Evolutionary conservation across 1,140 invertebrate genomes (phyloP).

Genomic region (Heliconius melpomene): DNA sequence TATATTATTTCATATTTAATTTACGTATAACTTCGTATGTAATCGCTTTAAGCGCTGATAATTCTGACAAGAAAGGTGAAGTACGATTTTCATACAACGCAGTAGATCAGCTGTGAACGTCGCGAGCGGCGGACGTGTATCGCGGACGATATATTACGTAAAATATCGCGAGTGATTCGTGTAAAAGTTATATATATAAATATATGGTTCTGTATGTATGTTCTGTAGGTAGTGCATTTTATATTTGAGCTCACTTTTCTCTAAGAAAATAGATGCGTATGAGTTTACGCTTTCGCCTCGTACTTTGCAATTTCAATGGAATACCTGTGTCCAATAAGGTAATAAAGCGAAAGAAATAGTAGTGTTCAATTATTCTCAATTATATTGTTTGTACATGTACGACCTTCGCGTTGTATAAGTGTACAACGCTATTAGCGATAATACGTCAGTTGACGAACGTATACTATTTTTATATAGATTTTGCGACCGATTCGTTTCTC

Average conservation of each 20-base stretch:
- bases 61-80: conserved; percentile 48
- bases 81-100: conserved; percentile 38
- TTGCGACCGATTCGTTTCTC: background rate
- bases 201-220: background rate
- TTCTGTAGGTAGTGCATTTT: conserved; percentile 22
- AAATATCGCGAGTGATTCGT: conserved; percentile 57
- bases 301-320: conserved; percentile 33
- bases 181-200: conserved; percentile 39
- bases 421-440: conserved; percentile 24
- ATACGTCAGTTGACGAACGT: conserved; percentile 16
- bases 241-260: conserved; percentile 37
- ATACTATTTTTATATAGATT: conserved; percentile 17
- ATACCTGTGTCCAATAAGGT: conserved; percentile 20
- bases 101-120: conserved; percentile 60
- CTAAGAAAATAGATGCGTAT: conserved; percentile 57
- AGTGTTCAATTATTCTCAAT: conserved; percentile 19
- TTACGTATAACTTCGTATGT: conserved; percentile 26
- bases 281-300: conserved; percentile 63
- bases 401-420: conserved; percentile 34
- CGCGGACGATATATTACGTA: conserved; percentile 30
- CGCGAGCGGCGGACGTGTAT: conserved; percentile 52
- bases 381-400: conserved; percentile 25
- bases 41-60: conserved; percentile 53
- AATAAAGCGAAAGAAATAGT: conserved; percentile 12
- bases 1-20: conserved; percentile 39